A percentile compares a stretch with the other conserved stretches of the same genome.
These are phyloP conservation scores for Thinocorus orbignyianus DNA, from an alignment of 2,113 vertebrate genomes.

Conservation along the genomic window DNA sequence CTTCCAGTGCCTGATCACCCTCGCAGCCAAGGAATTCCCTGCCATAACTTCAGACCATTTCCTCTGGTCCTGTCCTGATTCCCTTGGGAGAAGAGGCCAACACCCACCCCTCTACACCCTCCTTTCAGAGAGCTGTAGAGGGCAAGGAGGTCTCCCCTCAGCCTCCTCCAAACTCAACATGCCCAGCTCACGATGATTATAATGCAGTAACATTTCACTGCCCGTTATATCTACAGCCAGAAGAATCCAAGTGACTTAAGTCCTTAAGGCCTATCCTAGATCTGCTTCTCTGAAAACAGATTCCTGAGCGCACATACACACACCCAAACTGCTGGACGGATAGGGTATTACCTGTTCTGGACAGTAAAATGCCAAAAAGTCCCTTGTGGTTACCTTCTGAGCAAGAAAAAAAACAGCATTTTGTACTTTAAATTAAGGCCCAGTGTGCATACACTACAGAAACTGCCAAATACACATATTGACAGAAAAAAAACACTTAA, in stretches of 20 bases:
- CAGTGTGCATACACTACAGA: accelerated
- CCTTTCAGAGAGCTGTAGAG: no score
- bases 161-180: no score
- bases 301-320: neutral
- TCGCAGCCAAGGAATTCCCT: no score
- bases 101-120: no score
- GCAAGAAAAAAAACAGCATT: neutral
- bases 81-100: no score
- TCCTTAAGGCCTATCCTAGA: neutral
- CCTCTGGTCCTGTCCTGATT: no score
- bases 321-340: neutral
- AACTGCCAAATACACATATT: neutral
- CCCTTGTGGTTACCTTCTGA: neutral
- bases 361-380: neutral
- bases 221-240: neutral
- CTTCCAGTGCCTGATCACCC: no score
- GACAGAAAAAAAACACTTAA: neutral
- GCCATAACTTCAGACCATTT: no score
- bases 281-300: neutral
- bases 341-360: neutral
- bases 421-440: neutral
- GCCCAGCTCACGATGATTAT: neutral
- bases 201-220: neutral
- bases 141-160: no score
- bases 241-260: neutral